Percentiles rank a stretch among this genome's conserved stretches.
phyloP scores from a whole-genome alignment of 2,888 invertebrate species.

The Hanleya hanleyi region DNA sequence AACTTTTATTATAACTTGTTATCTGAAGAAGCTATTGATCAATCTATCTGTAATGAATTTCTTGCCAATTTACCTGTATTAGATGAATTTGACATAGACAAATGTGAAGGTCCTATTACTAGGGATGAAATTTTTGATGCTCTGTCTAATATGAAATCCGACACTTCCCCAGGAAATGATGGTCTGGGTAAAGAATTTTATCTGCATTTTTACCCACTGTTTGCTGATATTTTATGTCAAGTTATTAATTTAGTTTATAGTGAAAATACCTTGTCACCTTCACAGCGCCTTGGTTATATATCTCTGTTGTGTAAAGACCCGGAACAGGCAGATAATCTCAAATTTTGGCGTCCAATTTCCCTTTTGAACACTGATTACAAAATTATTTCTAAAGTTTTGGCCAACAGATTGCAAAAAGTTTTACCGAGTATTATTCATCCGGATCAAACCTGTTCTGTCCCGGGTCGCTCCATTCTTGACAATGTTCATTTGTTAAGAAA shows the following conservation, averaged over 20 bases:
- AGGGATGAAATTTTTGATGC: neutral
- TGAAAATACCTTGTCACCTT: neutral
- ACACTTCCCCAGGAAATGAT: slow-evolving; percentile 23
- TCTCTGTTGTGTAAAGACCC: slow-evolving; percentile 10
- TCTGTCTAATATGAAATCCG: neutral
- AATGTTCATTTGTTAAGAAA: slow-evolving; percentile 19
- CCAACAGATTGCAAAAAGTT: slow-evolving; percentile 15
- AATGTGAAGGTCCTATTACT: slow-evolving; percentile 5
- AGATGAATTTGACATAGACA: neutral
- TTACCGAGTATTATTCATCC: slow-evolving; percentile 14
- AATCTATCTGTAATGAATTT: neutral
- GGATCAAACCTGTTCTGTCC: slow-evolving; percentile 22
- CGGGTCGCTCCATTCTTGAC: slow-evolving; percentile 13
- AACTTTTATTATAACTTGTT: neutral
- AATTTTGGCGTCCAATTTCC: slow-evolving; percentile 22
- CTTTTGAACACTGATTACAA: slow-evolving; percentile 16
- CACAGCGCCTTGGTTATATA: neutral
- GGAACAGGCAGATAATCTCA: neutral
- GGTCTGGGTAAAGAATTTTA: slow-evolving; percentile 19
- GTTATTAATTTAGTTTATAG: slow-evolving; percentile 3
- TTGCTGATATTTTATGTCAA: neutral
- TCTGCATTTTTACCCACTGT: neutral
- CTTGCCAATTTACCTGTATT: neutral
- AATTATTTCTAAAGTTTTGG: slow-evolving; percentile 19
- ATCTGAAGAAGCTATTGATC: neutral